Conservation (phyloP, 2,888 invertebrate species). For the Anoplius nigerrimus region DNA sequence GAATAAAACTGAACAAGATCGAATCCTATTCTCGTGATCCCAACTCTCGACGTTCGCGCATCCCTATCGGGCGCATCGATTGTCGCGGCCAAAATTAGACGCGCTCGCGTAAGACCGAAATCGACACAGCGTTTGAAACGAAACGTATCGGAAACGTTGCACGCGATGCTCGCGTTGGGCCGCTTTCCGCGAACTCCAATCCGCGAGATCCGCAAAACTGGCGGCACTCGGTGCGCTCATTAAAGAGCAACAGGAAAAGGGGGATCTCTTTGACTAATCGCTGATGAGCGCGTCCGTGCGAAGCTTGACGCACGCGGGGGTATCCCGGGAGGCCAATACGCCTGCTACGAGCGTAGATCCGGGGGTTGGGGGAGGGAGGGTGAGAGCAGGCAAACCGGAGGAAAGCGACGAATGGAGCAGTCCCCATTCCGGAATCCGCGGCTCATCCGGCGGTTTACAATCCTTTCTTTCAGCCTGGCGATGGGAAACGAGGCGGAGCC, state of each 20-base stretch:
- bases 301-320: constrained; percentile 8
- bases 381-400: constrained; percentile 21
- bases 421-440: constrained; percentile 60
- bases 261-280: constrained; percentile 58
- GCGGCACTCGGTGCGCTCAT: constrained; percentile 43
- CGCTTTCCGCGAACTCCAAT: too few species aligned
- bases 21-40: too few species aligned
- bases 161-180: too few species aligned
- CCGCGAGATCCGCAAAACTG: constrained; percentile 15
- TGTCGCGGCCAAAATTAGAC: too few species aligned
- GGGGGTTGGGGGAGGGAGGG: too few species aligned
- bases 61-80: too few species aligned
- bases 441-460: constrained; percentile 61
- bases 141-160: too few species aligned
- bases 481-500: constrained; percentile 41
- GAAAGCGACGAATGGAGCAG: constrained; percentile 57
- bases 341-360: background rate
- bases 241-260: constrained; percentile 30
- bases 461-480: constrained; percentile 53
- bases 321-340: constrained; percentile 2
- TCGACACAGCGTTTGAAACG: too few species aligned
- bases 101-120: too few species aligned
- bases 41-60: too few species aligned
- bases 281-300: constrained; percentile 40
- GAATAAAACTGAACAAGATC: too few species aligned